Base-by-base conservation (phyloP, 1,140 invertebrate species). In the Coenobita brevimanus region DNA sequence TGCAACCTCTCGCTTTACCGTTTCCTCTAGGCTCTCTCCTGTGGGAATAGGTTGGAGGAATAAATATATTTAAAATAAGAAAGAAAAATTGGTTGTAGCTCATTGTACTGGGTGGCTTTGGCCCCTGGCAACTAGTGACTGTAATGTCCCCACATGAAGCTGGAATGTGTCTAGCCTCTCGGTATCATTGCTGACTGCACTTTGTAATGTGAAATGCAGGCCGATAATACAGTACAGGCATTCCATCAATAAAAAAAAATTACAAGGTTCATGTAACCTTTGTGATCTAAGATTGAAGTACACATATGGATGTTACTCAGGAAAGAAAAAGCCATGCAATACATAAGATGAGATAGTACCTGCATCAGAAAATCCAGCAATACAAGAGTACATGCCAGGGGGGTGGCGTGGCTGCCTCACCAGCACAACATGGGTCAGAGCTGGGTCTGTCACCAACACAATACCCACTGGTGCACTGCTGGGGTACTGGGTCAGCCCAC, bases 311-410 rank as follows among this genome's bases (percentile, higher is more conserved):
- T 27, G 76, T n/a, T 78, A 71, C 43, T 30, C 50, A 43, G 24
- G 6, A 71, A 33, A 57, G 79, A 73, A 57, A 2, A 85, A 27
- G 88, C 54, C 60, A 69, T 13, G 17, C 21, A 54, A 80, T 50
- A 69, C 4, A 62, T 3, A 33, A 27, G 41, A 0, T 2, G 10
- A 27, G 43, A 64, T 76, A 86, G 86, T 90, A 94, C 94, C 94
- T 91, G 94, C 92, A 91, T 94, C 94, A 90, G 94, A 93, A 88
- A 94, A 95, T 24, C 94, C 94, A 46, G 94, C 94, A 67, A 95
- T 92, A 91, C 93, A 94, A 3, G 94, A 94, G 90, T 92, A 95
- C 93, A 95, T 94, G 71, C 93, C 93, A 10, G 91, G 91, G 17
- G 93, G 93, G 91, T 93, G 93, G 36, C 92, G 91, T 46, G 92